phyloP scores from a whole-genome alignment of 2,797 vertebrate species.

The Erethizon dorsatum region DNA sequence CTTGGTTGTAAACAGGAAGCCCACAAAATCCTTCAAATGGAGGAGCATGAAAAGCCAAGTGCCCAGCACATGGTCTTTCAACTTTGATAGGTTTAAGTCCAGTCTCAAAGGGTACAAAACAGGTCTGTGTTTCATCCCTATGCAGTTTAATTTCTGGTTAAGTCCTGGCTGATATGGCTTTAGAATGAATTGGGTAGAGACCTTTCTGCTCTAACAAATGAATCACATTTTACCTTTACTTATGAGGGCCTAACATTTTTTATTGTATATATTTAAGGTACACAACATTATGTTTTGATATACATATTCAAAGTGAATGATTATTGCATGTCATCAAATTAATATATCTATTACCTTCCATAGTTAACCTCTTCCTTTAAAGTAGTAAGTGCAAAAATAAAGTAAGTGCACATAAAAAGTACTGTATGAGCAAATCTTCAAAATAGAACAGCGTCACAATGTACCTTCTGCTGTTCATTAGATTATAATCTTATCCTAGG shows the following conservation, averaged over 20 bases:
- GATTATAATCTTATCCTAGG: background rate
- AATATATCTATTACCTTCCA: background rate
- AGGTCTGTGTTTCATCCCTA: background rate
- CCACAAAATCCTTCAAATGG: background rate
- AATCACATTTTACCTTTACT: background rate
- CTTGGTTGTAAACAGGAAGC: background rate
- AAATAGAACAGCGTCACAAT: background rate
- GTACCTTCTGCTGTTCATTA: background rate
- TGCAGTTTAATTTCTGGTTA: slow-evolving; percentile 5
- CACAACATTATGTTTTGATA: background rate
- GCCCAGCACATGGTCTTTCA: background rate
- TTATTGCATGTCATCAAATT: background rate
- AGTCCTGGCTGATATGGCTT: background rate
- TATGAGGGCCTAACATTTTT: background rate
- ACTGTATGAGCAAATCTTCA: background rate
- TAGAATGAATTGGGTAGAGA: background rate
- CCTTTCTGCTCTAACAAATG: slow-evolving; percentile 11
- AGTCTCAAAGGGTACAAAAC: background rate
- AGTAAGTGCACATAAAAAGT: background rate
- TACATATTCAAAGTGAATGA: background rate
- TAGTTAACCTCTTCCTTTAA: background rate
- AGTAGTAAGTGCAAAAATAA: background rate
- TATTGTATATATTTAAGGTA: background rate
- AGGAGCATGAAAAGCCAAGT: background rate
- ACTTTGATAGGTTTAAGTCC: background rate